Conservation (phyloP, 2,113 vertebrate genomes). For the Catagonus wagneri region DNA sequence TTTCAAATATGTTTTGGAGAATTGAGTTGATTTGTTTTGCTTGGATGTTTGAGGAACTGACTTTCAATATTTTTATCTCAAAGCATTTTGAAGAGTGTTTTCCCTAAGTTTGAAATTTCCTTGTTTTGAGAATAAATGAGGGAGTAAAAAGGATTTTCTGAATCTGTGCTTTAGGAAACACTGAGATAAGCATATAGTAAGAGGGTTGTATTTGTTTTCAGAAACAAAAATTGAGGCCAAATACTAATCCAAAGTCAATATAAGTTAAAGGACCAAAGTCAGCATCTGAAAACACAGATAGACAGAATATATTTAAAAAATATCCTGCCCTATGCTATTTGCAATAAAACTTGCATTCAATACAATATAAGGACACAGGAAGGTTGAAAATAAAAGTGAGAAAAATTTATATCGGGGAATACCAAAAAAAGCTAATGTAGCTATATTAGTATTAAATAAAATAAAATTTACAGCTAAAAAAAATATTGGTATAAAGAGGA, state of each 20-base stretch:
- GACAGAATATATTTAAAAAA: neutral
- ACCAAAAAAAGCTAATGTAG: slow-evolving; percentile 4
- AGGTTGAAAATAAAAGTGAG: slow-evolving; percentile 53
- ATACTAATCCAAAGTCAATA: slow-evolving; percentile 43
- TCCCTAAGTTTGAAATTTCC: slow-evolving; percentile 69
- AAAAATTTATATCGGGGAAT: slow-evolving; percentile 39
- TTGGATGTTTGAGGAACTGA: slow-evolving; percentile 68
- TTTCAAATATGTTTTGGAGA: slow-evolving; percentile 74
- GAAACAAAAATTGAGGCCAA: slow-evolving; percentile 47
- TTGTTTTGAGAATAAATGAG: slow-evolving; percentile 60
- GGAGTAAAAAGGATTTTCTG: neutral
- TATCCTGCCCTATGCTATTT: neutral
- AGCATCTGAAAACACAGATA: neutral
- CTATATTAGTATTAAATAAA: neutral
- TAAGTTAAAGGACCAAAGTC: slow-evolving; percentile 32
- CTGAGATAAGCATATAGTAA: slow-evolving; percentile 32
- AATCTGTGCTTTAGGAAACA: slow-evolving; percentile 49
- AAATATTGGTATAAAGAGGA: neutral
- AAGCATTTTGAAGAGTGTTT: slow-evolving; percentile 76
- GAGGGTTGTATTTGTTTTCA: slow-evolving; percentile 31
- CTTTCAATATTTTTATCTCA: slow-evolving; percentile 77
- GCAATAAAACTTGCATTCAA: neutral
- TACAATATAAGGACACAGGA: neutral
- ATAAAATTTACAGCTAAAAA: neutral
- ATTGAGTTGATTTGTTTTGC: slow-evolving; percentile 74